phyloP scores from a whole-genome alignment of 2,888 invertebrate genomes.

The Pristionchus fissidentatus region DNA sequence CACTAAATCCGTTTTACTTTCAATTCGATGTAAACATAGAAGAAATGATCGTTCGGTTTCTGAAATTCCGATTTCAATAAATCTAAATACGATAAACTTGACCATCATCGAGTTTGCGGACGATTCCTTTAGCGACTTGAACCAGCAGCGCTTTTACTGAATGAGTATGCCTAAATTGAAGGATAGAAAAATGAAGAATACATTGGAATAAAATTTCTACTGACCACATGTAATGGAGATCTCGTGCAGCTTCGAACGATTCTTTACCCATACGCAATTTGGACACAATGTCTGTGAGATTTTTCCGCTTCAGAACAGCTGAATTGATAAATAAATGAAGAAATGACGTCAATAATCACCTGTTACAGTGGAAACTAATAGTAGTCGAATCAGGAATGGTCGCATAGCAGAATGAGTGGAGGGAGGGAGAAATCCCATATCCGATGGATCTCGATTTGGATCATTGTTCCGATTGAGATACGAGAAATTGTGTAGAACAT shows the following conservation, averaged over 20 bases:
- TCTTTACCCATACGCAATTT: conserved; percentile 45
- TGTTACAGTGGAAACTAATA: not conserved
- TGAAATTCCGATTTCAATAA: not conserved
- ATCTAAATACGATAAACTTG: not conserved
- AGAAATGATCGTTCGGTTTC: conserved; percentile 39
- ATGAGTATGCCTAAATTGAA: conserved; percentile 38
- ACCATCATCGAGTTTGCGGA: conserved; percentile 41
- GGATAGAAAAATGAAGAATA: too few species aligned
- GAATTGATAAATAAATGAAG: not conserved
- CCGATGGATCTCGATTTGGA: too few species aligned
- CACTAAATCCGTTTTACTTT: conserved; percentile 31
- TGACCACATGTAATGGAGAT: conserved; percentile 45
- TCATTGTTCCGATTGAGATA: too few species aligned
- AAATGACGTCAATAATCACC: not conserved
- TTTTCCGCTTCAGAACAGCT: not conserved
- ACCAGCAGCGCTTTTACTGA: conserved; percentile 45
- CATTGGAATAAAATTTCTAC: too few species aligned
- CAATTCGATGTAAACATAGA: conserved; percentile 41
- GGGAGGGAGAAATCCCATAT: too few species aligned
- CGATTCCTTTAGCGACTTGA: conserved; percentile 22
- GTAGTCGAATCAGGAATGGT: not conserved
- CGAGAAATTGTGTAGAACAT: not conserved
- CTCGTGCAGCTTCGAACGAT: conserved; percentile 13
- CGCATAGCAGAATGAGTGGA: not conserved
- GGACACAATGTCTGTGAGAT: conserved; percentile 13